A percentile compares a stretch with the other conserved stretches of the same genome.
These are phyloP conservation scores for Onthophagus sagittarius DNA, from an alignment of 2,888 invertebrate genomes.

Conservation along the genomic window DNA sequence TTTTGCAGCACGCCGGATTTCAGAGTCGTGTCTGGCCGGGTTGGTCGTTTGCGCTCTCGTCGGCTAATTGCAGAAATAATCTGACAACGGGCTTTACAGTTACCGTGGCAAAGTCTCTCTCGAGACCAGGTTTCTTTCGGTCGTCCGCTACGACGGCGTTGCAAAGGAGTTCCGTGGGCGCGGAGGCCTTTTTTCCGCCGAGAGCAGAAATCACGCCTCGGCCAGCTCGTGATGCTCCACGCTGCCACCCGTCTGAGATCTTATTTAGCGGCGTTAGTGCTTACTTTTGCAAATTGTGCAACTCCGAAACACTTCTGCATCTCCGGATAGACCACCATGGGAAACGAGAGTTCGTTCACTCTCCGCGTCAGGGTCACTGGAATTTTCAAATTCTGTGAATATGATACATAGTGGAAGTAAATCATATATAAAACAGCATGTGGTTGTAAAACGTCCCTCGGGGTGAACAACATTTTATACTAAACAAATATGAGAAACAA, in stretches of 20 bases:
- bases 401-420: not conserved
- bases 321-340: slow-evolving; percentile 13
- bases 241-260: slow-evolving; percentile 34
- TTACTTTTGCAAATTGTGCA: slow-evolving; percentile 34
- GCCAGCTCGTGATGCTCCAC: slow-evolving; percentile 36
- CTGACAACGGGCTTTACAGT: slow-evolving; percentile 32
- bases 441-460: too few species aligned
- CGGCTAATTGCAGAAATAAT: slow-evolving; percentile 31
- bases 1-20: slow-evolving; percentile 6
- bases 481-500: too few species aligned
- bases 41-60: slow-evolving; percentile 13
- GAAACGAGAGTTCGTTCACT: slow-evolving; percentile 20
- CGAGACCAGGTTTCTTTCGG: slow-evolving; percentile 27
- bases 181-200: slow-evolving; percentile 24
- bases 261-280: slow-evolving; percentile 34
- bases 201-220: slow-evolving; percentile 36
- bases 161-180: not conserved
- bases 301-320: slow-evolving; percentile 25
- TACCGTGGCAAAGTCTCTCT: slow-evolving; percentile 25
- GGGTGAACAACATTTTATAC: too few species aligned
- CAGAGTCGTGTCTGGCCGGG: slow-evolving; percentile 8
- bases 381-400: not conserved
- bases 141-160: slow-evolving; percentile 5
- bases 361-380: slow-evolving; percentile 1
- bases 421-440: not conserved